Conservation (phyloP, 2,797 vertebrate genomes). For the Semotilus atromaculatus region DNA sequence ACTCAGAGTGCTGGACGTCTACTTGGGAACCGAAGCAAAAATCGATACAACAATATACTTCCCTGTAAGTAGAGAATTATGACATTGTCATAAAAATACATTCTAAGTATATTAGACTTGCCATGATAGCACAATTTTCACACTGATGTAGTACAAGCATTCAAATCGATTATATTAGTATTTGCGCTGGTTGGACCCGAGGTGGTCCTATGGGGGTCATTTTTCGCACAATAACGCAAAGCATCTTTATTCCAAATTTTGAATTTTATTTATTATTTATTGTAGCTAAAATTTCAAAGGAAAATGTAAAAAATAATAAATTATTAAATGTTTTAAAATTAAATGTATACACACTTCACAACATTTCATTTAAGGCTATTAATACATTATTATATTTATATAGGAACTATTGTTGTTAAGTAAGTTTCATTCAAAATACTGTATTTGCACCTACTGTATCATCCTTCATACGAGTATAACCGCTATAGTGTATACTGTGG, state of each 20-base stretch:
- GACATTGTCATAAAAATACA: not conserved
- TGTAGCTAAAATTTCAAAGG: not conserved
- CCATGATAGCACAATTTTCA: not conserved
- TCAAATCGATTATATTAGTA: not conserved
- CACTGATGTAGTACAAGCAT: too few species aligned
- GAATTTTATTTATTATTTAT: not conserved
- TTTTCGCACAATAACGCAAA: not conserved
- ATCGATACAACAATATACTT: conserved; percentile 98
- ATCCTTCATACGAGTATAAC: not conserved
- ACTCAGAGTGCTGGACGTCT: conserved; percentile 89
- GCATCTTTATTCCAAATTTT: not conserved
- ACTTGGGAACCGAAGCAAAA: conserved; percentile 94
- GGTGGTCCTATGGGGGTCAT: not conserved
- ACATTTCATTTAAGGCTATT: too few species aligned
- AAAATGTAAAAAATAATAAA: not conserved
- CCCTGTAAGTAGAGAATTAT: conserved; percentile 82
- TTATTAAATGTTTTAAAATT: not conserved
- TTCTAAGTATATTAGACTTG: not conserved
- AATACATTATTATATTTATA: too few species aligned
- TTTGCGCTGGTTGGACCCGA: not conserved
- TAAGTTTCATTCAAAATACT: not conserved
- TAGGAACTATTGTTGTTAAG: too few species aligned
- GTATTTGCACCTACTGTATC: not conserved
- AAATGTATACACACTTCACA: too few species aligned
- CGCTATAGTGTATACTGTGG: not conserved